phyloP scores from a whole-genome alignment of 1,140 invertebrate genomes.

The Cyclina sinensis region DNA sequence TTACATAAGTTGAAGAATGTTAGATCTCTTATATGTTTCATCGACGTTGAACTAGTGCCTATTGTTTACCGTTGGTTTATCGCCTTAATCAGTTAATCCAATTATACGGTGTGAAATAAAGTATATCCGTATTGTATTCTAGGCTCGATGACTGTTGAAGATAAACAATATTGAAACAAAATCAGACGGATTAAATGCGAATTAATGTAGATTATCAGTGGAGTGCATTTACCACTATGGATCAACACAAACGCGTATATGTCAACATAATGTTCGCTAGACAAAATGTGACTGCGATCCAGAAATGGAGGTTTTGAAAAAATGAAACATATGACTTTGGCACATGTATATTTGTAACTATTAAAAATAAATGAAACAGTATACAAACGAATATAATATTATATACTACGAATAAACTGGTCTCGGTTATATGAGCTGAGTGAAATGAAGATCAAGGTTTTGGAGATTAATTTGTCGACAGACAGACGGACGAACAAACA shows the following conservation, averaged over 20 bases:
- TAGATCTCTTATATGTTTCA: background rate
- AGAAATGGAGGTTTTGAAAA: background rate
- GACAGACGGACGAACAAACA: too few relatives aligned
- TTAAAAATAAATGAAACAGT: too few relatives aligned
- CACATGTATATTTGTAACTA: too few relatives aligned
- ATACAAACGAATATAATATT: too few relatives aligned
- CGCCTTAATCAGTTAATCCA: slow-evolving; percentile 61
- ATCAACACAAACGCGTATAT: too few relatives aligned
- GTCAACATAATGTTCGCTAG: too few relatives aligned
- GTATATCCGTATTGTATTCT: slow-evolving; percentile 24
- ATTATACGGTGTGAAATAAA: slow-evolving; percentile 51
- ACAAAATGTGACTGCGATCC: too few relatives aligned
- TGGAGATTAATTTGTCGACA: too few relatives aligned
- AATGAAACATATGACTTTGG: background rate
- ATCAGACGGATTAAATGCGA: slow-evolving; percentile 35
- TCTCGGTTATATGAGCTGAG: too few relatives aligned
- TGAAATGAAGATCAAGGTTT: too few relatives aligned
- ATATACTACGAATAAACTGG: too few relatives aligned
- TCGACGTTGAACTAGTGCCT: background rate
- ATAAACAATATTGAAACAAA: slow-evolving; percentile 35
- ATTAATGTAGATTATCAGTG: background rate
- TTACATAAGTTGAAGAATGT: background rate
- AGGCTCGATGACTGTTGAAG: slow-evolving; percentile 6
- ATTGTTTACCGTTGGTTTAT: slow-evolving; percentile 10
- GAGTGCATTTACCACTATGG: background rate